Evolutionary conservation across 1,140 invertebrate species (phyloP), one percentile per base, ranked within the genome.

Genomic region (Pseudoatta argentina): DNA sequence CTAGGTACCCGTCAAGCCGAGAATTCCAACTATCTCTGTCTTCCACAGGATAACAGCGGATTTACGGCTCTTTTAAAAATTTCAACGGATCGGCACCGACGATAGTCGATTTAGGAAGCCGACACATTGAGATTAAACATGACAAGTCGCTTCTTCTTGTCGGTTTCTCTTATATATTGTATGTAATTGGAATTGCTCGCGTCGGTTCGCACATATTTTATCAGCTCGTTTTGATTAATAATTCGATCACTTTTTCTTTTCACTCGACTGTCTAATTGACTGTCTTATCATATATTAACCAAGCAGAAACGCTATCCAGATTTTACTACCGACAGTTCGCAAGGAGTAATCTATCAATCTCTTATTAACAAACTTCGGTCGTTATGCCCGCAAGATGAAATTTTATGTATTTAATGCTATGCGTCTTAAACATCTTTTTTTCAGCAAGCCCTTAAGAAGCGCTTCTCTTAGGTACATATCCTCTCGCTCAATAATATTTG

Each of bases 41-140:
- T 76, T 27, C 53, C 48, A n/a, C 66, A 85, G 34, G 21, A 71
- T 82, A 73, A 87, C 86, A 76, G 44, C 16, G 63, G 64, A 90
- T 89, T 89, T 90, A 90, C 71, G 79, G 71, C 76, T 71, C 66
- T 76, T 85, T 87, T 64, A 87, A 87, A 89, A 85, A 87, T 89
- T 87, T 81, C 73, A 79, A 82, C 48, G 48, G 14, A 14, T 18
- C 57, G 53, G 24, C 57, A 27, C 27, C 66, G 77, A 67, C 30
- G 82, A 34, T 78, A 21, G 34, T 8, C 53, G 76, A 51, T 79
- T 16, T 27, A 34, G 61, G 64, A 10, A 34, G 21, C 73, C 48
- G 73, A 69, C 53, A 51, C 34, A 44, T 44, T 10, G 30, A 30
- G 76, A 86, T 69, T 81, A 69, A 69, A 79, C 67, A n/a, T 73